Evolutionary conservation across 2,888 invertebrate species (phyloP), one percentile per base, ranked within the genome.

Genomic region (Abscondita cerata): DNA sequence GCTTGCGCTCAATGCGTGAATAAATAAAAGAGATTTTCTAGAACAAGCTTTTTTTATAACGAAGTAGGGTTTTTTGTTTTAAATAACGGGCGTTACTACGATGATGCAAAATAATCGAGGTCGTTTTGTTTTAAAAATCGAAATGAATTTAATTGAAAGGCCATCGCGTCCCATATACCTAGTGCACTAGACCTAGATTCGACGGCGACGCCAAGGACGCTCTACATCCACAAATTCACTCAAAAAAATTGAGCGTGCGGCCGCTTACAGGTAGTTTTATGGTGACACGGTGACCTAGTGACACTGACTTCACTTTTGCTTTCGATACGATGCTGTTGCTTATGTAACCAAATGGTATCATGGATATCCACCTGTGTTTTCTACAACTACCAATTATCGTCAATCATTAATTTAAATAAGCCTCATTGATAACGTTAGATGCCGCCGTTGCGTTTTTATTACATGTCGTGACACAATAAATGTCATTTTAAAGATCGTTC

Each of bases 171-270:
- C 80, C 71, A 80, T 78, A 80, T 80, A 81, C 81, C 81, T 76
- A 81, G 76, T 81, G 80, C 78, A 80, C 81, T 81, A 81, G 81
- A 81, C 81, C 81, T 75, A 80, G 77, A 80, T 50, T 80, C 44
- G 50, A 46, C 34, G 44, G 12, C 25, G 31, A 8, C 46, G 54
- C 51, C 63, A 59, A 53, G 58, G 58, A 58, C 62, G 62, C 44
- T 47, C 25, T 25, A 58, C 41, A 52, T 48, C 25, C 31, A 31
- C 57, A 41, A 52, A 25, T 41, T 4, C 18, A 5, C 9, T 41
- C 6, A 13, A 13, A n/a, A 4, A 6, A 6, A 38, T 12, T 38
- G 4, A 12, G 15, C 11, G 13, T 13, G 13, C 15, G n/a, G 15
- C 41, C 15, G 33, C 3, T 15, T 9, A 41, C 19, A 46, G 46